Evolutionary conservation across 2,797 vertebrate species (phyloP).

Genomic region (Anabacerthia variegaticeps): DNA sequence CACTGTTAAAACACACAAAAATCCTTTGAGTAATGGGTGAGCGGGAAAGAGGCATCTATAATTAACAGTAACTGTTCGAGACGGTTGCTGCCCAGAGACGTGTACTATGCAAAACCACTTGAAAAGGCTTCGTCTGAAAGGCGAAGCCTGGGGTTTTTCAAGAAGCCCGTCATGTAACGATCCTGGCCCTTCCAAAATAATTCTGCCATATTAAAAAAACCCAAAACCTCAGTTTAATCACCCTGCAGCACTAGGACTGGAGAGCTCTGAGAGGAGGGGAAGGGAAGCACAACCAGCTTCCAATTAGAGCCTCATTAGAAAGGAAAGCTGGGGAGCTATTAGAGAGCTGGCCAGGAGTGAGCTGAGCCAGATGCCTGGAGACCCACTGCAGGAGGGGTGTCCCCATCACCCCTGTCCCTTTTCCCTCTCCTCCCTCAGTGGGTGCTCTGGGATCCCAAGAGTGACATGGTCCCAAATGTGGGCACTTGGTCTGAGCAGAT

Average conservation of each 20-base stretch:
- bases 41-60: conserved; percentile 84
- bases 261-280: conserved; percentile 75
- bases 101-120: conserved; percentile 84
- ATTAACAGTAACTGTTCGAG: conserved; percentile 87
- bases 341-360: conserved; percentile 52
- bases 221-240: conserved; percentile 84
- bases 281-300: conserved; percentile 77
- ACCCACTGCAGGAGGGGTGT: not conserved
- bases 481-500: not conserved
- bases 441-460: not conserved
- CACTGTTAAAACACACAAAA: conserved; percentile 84
- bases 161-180: conserved; percentile 78
- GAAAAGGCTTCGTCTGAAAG: conserved; percentile 79
- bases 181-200: conserved; percentile 80
- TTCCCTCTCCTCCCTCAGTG: not conserved
- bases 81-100: conserved; percentile 80
- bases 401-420: not conserved
- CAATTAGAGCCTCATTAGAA: conserved; percentile 84
- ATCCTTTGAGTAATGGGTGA: conserved; percentile 84
- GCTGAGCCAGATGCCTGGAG: conserved; percentile 25
- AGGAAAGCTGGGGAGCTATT: conserved; percentile 75
- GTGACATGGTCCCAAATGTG: not conserved
- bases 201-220: conserved; percentile 78
- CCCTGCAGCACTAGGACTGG: conserved; percentile 79
- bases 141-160: conserved; percentile 78